These are phyloP conservation scores for Silurus aristotelis DNA, from an alignment of 2,797 vertebrate species.

Conservation along the genomic window DNA sequence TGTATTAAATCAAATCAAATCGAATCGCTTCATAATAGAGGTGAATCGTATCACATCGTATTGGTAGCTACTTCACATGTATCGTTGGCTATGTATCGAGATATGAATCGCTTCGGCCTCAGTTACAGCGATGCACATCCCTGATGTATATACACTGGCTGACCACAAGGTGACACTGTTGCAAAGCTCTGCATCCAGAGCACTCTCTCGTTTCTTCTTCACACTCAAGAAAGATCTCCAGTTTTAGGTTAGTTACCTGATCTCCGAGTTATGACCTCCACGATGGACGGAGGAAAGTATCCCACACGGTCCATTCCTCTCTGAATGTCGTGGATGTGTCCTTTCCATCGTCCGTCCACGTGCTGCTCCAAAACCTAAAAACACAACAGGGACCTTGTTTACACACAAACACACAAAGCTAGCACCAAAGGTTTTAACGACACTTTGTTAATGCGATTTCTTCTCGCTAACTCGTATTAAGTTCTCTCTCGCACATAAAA, in stretches of 20 bases:
- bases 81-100: too few species aligned
- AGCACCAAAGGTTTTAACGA: too few species aligned
- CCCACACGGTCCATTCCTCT: conserved; percentile 90
- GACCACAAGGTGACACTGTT: conserved; percentile 4
- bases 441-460: neutral
- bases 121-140: too few species aligned
- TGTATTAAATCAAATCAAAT: too few species aligned
- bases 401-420: neutral
- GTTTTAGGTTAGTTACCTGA: conserved; percentile 69
- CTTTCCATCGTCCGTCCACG: conserved; percentile 92
- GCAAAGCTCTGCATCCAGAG: too few species aligned
- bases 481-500: neutral
- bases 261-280: conserved; percentile 92
- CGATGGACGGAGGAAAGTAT: conserved; percentile 93
- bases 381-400: neutral
- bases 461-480: neutral
- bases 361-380: conserved; percentile 94
- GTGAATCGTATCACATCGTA: too few species aligned
- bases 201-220: too few species aligned
- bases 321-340: conserved; percentile 92
- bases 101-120: too few species aligned
- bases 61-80: too few species aligned
- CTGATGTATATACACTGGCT: too few species aligned
- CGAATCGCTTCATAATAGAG: too few species aligned
- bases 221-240: neutral